These are phyloP conservation scores for Calameuta filiformis DNA, from an alignment of 2,888 invertebrate species.

Conservation along the genomic window DNA sequence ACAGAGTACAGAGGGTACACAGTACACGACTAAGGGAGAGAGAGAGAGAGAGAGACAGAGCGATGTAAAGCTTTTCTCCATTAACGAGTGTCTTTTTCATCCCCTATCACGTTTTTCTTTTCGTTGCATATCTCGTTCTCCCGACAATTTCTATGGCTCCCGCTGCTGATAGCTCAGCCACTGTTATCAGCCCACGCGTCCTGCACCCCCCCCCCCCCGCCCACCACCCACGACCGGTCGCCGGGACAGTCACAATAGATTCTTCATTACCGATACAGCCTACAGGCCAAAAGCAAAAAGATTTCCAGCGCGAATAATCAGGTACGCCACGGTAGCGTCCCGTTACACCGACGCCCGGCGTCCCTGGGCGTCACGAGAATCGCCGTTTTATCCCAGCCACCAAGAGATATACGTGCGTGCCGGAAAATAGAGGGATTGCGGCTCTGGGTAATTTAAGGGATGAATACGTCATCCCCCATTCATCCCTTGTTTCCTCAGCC, in stretches of 20 bases:
- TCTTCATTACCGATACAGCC: conserved; percentile 61
- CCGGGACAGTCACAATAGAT: conserved; percentile 56
- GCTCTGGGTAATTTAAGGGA: not conserved
- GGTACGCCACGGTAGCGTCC: no score
- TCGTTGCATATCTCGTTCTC: conserved; percentile 10
- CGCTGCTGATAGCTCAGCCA: conserved; percentile 10
- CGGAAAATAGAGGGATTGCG: not conserved
- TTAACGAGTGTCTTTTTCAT: conserved; percentile 60
- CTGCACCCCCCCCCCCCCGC: conserved; percentile 20
- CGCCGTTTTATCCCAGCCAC: not conserved
- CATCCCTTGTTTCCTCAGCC: not conserved
- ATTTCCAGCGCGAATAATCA: not conserved
- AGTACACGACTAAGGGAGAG: not conserved
- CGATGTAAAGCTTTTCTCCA: conserved; percentile 35
- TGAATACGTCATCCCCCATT: not conserved
- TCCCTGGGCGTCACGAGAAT: not conserved
- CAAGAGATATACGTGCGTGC: not conserved
- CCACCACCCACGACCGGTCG: conserved; percentile 29
- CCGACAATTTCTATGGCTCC: conserved; percentile 22
- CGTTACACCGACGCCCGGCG: conserved; percentile 1
- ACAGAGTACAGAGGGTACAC: not conserved
- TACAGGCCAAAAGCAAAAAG: conserved; percentile 19
- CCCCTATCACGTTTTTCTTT: conserved; percentile 25
- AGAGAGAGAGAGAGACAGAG: not conserved
- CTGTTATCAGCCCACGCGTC: conserved; percentile 13